Percentiles rank a stretch among this genome's conserved stretches.
phyloP scores from a whole-genome alignment of 2,797 vertebrate species.

The Anguilla marmorata region DNA sequence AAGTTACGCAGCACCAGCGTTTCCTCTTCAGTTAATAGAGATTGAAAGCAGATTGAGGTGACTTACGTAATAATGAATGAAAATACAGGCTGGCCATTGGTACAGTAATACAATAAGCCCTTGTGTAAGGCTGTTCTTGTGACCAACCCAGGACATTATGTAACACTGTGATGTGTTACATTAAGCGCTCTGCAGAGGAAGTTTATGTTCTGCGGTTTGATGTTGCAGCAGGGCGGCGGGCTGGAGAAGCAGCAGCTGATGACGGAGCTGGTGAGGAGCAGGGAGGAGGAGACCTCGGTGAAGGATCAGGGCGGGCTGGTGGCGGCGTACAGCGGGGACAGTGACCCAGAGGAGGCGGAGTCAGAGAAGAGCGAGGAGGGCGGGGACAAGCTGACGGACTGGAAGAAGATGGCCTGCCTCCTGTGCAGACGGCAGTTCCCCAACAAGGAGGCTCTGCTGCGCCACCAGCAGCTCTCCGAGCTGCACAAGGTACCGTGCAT shows the following conservation, averaged over 20 bases:
- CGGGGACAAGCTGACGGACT: constrained; percentile 91
- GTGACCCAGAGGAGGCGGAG: constrained; percentile 91
- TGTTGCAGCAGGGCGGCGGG: constrained; percentile 71
- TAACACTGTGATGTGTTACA: not conserved
- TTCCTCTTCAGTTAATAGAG: not conserved
- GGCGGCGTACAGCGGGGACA: constrained; percentile 96
- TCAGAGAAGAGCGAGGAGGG: constrained; percentile 73
- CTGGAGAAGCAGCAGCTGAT: constrained; percentile 86
- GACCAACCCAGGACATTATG: not conserved
- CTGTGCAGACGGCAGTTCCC: constrained; percentile 97
- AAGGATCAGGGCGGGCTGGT: constrained; percentile 88
- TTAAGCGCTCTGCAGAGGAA: not conserved
- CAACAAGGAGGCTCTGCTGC: constrained; percentile 86
- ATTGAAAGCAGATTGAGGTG: not conserved
- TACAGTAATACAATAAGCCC: not conserved
- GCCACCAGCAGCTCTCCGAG: constrained; percentile 96
- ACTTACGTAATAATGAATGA: not conserved
- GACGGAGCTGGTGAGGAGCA: constrained; percentile 76
- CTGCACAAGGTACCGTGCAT: constrained; percentile 87
- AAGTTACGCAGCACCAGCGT: not conserved
- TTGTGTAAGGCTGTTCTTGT: not conserved
- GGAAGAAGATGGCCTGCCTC: constrained; percentile 94
- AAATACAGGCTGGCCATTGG: not conserved
- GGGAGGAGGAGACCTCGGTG: constrained; percentile 83
- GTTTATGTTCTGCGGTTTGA: not conserved